Evolutionary conservation across 2,113 vertebrate genomes (phyloP).

Genomic region (Athene cunicularia): DNA sequence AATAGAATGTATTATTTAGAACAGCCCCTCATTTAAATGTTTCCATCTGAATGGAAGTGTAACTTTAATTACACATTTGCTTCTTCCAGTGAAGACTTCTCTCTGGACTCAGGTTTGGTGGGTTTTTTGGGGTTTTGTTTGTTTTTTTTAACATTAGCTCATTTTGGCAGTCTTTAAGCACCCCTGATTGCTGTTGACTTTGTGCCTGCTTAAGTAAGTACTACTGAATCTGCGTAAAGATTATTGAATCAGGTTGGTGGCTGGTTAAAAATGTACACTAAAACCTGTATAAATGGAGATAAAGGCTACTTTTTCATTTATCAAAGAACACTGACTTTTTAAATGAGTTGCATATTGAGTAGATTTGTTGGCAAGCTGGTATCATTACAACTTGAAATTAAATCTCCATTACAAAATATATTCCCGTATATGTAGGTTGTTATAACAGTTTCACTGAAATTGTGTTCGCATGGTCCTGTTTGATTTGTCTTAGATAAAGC

Average conservation of each 20-base stretch:
- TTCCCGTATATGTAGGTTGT: neutral
- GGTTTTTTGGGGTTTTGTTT: neutral
- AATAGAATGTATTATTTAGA: conserved; percentile 27
- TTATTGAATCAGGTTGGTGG: neutral
- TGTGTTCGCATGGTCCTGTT: neutral
- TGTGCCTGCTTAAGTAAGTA: neutral
- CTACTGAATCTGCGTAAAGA: neutral
- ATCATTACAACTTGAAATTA: neutral
- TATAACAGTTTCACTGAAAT: neutral
- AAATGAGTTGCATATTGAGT: neutral
- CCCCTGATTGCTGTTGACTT: neutral
- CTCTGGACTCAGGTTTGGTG: neutral
- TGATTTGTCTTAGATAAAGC: neutral
- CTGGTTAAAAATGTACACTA: neutral
- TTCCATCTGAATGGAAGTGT: neutral
- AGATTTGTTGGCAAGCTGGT: neutral
- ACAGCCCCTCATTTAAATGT: neutral
- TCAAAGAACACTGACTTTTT: neutral
- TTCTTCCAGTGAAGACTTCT: neutral
- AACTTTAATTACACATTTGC: conserved; percentile 22
- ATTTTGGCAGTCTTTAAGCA: neutral
- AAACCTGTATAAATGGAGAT: neutral
- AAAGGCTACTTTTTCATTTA: neutral
- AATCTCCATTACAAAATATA: neutral
- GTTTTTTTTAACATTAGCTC: neutral